A percentile compares a stretch with the other conserved stretches of the same genome.
phyloP scores from a whole-genome alignment of 2,797 vertebrate species.

The Pipistrellus kuhlii region DNA sequence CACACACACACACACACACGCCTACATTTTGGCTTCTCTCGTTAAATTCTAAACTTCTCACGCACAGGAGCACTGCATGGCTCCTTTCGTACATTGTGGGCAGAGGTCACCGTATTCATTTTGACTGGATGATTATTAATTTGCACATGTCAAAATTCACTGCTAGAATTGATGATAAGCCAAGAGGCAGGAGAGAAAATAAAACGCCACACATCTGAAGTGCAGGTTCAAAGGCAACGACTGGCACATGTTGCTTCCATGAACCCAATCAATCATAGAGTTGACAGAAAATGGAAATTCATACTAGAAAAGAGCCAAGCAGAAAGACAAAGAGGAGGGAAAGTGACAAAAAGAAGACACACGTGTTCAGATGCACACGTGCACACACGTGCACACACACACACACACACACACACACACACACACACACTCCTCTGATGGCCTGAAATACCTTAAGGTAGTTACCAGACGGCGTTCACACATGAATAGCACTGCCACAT shows the following conservation, averaged over 20 bases:
- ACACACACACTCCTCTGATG: not conserved
- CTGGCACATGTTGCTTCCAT: constrained; percentile 64
- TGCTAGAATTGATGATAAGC: constrained; percentile 73
- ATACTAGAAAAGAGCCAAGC: constrained; percentile 56
- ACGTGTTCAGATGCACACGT: too few relatives aligned
- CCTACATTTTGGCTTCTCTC: not conserved
- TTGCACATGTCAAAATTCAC: constrained; percentile 81
- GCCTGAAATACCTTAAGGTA: constrained; percentile 39
- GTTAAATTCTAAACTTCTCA: constrained; percentile 36
- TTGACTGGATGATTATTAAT: constrained; percentile 80
- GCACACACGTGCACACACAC: too few relatives aligned
- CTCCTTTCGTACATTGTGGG: constrained; percentile 35
- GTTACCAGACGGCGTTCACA: constrained; percentile 31
- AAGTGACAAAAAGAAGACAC: constrained; percentile 10
- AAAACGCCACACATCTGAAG: constrained; percentile 62
- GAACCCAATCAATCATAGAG: constrained; percentile 71
- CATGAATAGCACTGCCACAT: constrained; percentile 65
- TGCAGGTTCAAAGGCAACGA: constrained; percentile 70
- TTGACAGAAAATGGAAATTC: constrained; percentile 71
- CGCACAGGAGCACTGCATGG: not conserved
- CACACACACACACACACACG: not conserved
- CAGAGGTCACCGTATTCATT: constrained; percentile 74
- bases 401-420: not conserved
- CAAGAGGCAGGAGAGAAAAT: constrained; percentile 67
- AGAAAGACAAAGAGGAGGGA: constrained; percentile 68